Evolutionary conservation across 2,113 vertebrate species (phyloP).

Genomic region (Festucalex cinctus): DNA sequence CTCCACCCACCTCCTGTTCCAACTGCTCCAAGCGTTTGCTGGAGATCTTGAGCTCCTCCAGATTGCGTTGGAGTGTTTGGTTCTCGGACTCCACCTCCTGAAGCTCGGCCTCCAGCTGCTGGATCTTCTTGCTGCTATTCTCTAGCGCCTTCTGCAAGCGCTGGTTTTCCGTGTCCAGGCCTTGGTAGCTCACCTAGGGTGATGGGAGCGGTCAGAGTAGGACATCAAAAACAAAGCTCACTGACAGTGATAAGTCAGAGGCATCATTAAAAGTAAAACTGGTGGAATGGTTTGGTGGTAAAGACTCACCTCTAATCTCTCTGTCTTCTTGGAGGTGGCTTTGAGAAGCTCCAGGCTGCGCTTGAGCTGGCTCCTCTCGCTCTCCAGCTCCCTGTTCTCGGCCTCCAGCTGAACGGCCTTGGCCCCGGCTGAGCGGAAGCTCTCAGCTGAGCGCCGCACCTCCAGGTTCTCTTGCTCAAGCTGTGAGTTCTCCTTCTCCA

Average conservation of each 20-base stretch:
- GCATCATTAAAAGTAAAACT: background rate
- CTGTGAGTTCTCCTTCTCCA: conserved; percentile 92
- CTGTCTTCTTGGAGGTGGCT: conserved; percentile 90
- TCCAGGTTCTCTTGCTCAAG: conserved; percentile 93
- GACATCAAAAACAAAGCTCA: conserved; percentile 30
- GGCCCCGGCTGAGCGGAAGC: conserved; percentile 79
- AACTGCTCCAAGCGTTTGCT: conserved; percentile 93
- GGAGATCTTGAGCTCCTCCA: conserved; percentile 96
- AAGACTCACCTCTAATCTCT: conserved; percentile 81
- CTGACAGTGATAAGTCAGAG: background rate
- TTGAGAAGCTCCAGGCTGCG: conserved; percentile 90
- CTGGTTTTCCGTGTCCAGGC: conserved; percentile 96
- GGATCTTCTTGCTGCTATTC: conserved; percentile 95
- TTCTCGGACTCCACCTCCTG: conserved; percentile 93
- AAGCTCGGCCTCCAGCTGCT: conserved; percentile 89
- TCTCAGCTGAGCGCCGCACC: conserved; percentile 83
- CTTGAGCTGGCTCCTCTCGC: conserved; percentile 86
- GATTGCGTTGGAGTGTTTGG: conserved; percentile 85
- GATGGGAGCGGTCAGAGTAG: conserved; percentile 23
- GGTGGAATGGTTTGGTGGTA: background rate
- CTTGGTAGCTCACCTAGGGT: conserved; percentile 86
- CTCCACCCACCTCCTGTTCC: conserved; percentile 79
- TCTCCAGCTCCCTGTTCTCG: conserved; percentile 93
- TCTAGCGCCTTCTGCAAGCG: conserved; percentile 93
- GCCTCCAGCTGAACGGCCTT: conserved; percentile 87